phyloP scores from a whole-genome alignment of 1,140 invertebrate species.

The Elymnias hypermnestra region DNA sequence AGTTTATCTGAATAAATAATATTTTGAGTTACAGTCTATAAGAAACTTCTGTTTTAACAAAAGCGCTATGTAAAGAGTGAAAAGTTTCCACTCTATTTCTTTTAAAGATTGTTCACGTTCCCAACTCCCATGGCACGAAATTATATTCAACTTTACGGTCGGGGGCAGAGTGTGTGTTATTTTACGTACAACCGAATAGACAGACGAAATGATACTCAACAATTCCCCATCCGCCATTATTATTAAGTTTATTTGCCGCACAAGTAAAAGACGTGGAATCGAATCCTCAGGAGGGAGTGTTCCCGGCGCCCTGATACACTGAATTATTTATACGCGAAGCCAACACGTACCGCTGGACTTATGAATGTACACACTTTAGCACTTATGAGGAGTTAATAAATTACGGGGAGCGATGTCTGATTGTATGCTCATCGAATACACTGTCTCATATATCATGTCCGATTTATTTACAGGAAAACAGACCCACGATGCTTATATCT shows the following conservation, averaged over 20 bases:
- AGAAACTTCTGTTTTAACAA: conserved; percentile 16
- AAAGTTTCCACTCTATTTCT: conserved; percentile 14
- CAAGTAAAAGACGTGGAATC: conserved; percentile 35
- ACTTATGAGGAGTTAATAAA: conserved; percentile 75
- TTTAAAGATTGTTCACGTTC: conserved; percentile 22
- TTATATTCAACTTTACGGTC: conserved; percentile 28
- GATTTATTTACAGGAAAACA: too few relatives aligned
- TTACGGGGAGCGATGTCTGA: conserved; percentile 52
- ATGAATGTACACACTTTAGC: conserved; percentile 72
- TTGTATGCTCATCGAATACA: conserved; percentile 44
- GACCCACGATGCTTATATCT: too few relatives aligned
- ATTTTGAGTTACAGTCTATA: neutral
- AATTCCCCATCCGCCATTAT: conserved; percentile 26
- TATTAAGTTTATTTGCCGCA: conserved; percentile 32
- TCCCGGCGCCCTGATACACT: conserved; percentile 27
- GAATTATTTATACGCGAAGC: conserved; percentile 48
- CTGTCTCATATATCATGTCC: conserved; percentile 24
- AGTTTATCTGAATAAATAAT: neutral
- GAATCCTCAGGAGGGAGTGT: conserved; percentile 22
- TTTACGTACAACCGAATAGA: conserved; percentile 26
- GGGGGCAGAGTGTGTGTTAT: conserved; percentile 24
- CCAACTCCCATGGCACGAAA: conserved; percentile 22
- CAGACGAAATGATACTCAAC: conserved; percentile 25
- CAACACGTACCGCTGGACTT: conserved; percentile 47
- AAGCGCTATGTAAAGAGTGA: conserved; percentile 3